Conservation (phyloP, 2,113 vertebrate species). For the Poeciliopsis prolifica region DNA sequence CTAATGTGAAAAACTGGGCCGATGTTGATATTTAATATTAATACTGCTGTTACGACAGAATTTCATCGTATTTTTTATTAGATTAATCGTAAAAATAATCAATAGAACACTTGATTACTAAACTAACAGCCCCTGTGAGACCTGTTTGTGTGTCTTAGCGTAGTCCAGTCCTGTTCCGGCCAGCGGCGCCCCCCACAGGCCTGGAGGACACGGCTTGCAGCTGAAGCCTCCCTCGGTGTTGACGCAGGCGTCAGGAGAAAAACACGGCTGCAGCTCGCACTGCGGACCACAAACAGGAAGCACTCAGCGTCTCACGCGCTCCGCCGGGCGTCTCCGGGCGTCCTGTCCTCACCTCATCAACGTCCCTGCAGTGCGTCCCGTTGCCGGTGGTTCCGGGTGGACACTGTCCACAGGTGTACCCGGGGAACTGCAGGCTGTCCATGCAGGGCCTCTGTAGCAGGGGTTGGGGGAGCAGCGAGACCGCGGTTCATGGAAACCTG, state of each 20-base stretch:
- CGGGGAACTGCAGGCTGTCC: constrained; percentile 89
- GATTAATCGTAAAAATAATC: no score
- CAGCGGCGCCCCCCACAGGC: constrained; percentile 86
- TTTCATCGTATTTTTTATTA: no score
- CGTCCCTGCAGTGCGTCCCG: constrained; percentile 88
- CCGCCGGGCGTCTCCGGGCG: not conserved
- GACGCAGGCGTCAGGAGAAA: constrained; percentile 84
- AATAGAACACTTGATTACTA: no score
- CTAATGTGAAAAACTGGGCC: no score
- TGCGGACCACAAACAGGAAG: constrained; percentile 11
- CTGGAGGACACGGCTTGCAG: constrained; percentile 88
- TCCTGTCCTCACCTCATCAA: constrained; percentile 84
- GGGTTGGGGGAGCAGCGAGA: constrained; percentile 92
- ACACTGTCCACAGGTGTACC: constrained; percentile 92
- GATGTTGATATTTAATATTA: no score
- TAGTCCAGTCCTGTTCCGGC: constrained; percentile 87
- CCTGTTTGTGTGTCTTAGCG: constrained; percentile 89
- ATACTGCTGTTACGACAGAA: no score
- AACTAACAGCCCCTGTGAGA: constrained; percentile 28
- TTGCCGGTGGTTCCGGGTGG: constrained; percentile 89
- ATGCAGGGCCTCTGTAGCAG: constrained; percentile 88
- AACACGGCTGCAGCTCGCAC: constrained; percentile 84
- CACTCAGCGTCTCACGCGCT: not conserved
- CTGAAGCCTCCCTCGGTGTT: constrained; percentile 89
- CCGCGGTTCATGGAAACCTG: constrained; percentile 93